Conservation (phyloP, 2,888 invertebrate genomes). For the Orthosia gothica region DNA sequence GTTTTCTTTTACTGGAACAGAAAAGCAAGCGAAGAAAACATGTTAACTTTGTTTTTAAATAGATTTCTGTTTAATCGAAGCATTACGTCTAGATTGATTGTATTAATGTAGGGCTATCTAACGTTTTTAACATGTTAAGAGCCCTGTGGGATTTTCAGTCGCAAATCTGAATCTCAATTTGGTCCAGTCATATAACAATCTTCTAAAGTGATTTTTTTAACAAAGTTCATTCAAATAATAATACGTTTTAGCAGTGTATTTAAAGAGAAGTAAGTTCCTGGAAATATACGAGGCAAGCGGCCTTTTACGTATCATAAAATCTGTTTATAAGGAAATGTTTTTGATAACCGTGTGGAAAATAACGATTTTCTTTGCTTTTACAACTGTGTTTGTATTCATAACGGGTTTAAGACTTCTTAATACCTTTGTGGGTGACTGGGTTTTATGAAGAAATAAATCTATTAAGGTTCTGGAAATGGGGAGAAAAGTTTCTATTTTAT, state of each 20-base stretch:
- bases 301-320: slow-evolving; percentile 57
- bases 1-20: slow-evolving; percentile 3
- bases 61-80: not conserved
- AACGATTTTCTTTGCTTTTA: slow-evolving; percentile 56
- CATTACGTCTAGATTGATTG: not conserved
- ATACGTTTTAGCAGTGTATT: slow-evolving; percentile 12
- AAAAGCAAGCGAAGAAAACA: not conserved
- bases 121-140: too few relatives aligned
- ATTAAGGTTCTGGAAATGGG: not conserved
- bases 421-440: slow-evolving; percentile 24
- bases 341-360: slow-evolving; percentile 55
- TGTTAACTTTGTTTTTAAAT: not conserved
- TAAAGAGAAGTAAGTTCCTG: slow-evolving; percentile 6
- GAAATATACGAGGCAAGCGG: slow-evolving; percentile 42
- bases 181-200: too few relatives aligned
- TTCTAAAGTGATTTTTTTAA: not conserved
- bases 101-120: not conserved
- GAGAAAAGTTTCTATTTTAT: not conserved
- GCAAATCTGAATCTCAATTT: too few relatives aligned
- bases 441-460: slow-evolving; percentile 33
- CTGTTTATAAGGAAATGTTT: slow-evolving; percentile 45
- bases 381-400: slow-evolving; percentile 65
- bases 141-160: too few relatives aligned
- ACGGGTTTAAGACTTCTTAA: slow-evolving; percentile 52
- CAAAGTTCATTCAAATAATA: not conserved